phyloP scores from a whole-genome alignment of 2,113 vertebrate species.

The Carassius gibelio region DNA sequence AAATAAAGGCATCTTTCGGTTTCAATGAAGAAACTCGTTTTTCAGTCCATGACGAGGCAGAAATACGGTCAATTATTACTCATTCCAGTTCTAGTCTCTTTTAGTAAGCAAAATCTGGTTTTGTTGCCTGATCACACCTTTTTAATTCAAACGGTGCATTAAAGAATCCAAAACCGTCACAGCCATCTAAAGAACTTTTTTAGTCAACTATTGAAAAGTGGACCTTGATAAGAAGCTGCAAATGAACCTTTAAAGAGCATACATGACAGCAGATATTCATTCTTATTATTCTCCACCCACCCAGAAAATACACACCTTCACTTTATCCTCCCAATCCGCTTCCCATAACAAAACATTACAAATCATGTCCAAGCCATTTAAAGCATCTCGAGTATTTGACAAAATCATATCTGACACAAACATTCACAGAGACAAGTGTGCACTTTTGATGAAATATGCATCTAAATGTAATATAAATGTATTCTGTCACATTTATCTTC shows the following conservation, averaged over 20 bases:
- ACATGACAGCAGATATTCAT: background rate
- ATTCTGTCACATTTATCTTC: background rate
- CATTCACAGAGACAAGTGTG: background rate
- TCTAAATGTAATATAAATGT: background rate
- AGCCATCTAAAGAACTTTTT: background rate
- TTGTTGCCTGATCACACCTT: background rate
- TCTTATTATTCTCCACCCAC: slow-evolving; percentile 12
- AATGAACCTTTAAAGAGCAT: too few relatives aligned
- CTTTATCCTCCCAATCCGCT: background rate
- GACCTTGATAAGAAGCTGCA: background rate
- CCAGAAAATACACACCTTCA: background rate
- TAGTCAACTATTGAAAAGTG: background rate
- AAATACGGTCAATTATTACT: background rate
- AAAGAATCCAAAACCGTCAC: background rate
- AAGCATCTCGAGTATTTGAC: background rate
- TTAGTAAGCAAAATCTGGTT: background rate
- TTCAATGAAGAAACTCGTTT: background rate
- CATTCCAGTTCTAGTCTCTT: background rate
- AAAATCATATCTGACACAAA: background rate
- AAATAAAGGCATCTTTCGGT: background rate
- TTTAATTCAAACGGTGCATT: background rate
- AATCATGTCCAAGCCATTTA: background rate
- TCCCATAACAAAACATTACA: slow-evolving; percentile 3
- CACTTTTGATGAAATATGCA: background rate
- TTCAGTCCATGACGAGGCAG: background rate